Conservation (phyloP, 2,797 vertebrate genomes). For the Melopsittacus undulatus region DNA sequence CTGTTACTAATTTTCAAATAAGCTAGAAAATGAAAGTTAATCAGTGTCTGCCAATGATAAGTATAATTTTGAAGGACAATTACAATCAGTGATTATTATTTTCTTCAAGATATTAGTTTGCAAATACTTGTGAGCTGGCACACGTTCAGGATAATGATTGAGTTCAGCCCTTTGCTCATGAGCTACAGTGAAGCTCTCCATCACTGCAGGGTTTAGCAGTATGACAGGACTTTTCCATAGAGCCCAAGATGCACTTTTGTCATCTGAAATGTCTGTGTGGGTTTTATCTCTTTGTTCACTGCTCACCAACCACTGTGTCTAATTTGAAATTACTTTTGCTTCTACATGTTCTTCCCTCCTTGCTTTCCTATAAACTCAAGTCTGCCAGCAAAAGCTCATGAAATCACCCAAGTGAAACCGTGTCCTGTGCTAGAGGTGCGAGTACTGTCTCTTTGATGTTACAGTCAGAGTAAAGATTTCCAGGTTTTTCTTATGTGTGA, state of each 20-base stretch:
- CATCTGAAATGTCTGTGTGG: not conserved
- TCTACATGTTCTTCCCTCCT: not conserved
- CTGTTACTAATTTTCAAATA: slow-evolving; percentile 19
- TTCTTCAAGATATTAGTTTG: slow-evolving; percentile 26
- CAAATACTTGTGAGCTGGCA: not conserved
- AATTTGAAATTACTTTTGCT: slow-evolving; percentile 10
- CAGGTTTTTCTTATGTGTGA: rapidly evolving
- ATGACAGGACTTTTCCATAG: not conserved
- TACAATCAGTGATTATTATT: slow-evolving; percentile 21
- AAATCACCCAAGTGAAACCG: not conserved
- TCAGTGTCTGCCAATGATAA: not conserved
- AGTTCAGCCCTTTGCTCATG: rapidly evolving
- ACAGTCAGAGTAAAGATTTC: not conserved
- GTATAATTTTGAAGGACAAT: slow-evolving; percentile 5
- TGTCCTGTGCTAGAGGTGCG: rapidly evolving
- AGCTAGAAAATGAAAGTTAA: slow-evolving; percentile 4
- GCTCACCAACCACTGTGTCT: not conserved
- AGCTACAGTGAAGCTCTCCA: not conserved
- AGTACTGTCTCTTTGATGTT: not conserved
- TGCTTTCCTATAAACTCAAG: not conserved
- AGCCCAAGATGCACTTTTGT: not conserved
- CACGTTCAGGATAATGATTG: not conserved
- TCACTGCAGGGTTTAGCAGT: not conserved
- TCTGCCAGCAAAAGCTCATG: not conserved
- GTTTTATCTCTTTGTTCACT: not conserved